Evolutionary conservation across 1,140 invertebrate genomes (phyloP).

Genomic region (Pseudomyrmex flavicornis): DNA sequence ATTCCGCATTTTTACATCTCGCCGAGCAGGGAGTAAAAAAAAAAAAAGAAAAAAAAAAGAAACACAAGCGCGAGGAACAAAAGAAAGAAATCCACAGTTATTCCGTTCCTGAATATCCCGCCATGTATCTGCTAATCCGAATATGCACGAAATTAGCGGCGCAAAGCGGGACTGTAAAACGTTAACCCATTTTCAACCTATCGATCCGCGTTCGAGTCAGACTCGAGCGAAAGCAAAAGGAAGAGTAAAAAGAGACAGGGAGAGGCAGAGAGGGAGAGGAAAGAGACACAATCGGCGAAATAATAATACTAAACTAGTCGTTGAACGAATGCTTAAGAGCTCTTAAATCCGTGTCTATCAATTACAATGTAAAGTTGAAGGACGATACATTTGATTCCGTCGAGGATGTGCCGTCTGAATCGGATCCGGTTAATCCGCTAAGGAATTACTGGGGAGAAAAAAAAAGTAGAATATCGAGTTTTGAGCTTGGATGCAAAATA

Average conservation of each 20-base stretch:
- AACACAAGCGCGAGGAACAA: neutral
- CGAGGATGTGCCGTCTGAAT: neutral
- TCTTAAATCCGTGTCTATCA: conserved; percentile 64
- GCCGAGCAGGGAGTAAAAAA: conserved; percentile 8
- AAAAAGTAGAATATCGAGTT: too few relatives aligned
- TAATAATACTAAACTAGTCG: conserved; percentile 56
- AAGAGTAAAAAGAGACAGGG: conserved; percentile 10
- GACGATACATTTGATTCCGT: conserved; percentile 21
- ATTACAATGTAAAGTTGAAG: conserved; percentile 50
- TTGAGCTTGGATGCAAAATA: too few relatives aligned
- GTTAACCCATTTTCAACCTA: conserved; percentile 60
- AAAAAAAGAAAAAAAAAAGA: neutral
- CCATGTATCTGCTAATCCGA: conserved; percentile 55
- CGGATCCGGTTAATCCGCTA: neutral
- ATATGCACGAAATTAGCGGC: conserved; percentile 60
- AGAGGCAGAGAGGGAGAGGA: neutral
- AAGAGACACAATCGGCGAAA: neutral
- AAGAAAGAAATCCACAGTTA: conserved; percentile 50
- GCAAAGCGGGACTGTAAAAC: conserved; percentile 51
- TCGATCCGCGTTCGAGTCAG: conserved; percentile 45
- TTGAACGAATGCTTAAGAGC: conserved; percentile 66
- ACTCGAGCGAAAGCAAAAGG: neutral
- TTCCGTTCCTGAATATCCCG: conserved; percentile 46
- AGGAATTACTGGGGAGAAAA: neutral
- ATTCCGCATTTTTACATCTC: conserved; percentile 51